Evolutionary conservation across 2,888 invertebrate genomes (phyloP).

Genomic region (Cerastis rubricosa): DNA sequence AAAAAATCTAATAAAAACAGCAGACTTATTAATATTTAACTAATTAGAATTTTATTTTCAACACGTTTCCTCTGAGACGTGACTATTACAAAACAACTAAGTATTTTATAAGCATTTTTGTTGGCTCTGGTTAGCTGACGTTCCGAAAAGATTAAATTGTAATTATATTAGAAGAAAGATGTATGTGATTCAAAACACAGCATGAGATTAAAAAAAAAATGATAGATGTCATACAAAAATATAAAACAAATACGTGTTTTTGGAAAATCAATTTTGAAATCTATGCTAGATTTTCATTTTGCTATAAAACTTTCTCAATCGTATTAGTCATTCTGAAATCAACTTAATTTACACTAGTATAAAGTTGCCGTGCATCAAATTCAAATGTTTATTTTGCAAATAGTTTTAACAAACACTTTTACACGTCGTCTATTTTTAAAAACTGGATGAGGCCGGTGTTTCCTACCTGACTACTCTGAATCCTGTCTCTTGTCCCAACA

Average conservation of each 20-base stretch:
- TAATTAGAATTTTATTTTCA: background rate
- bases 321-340: background rate
- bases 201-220: background rate
- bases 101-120: background rate
- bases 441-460: too few relatives aligned
- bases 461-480: too few relatives aligned
- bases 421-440: too few relatives aligned
- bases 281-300: background rate
- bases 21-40: background rate
- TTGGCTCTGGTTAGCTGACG: too few relatives aligned
- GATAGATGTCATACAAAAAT: background rate
- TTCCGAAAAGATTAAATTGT: background rate
- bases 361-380: background rate
- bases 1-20: background rate
- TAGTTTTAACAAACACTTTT: too few relatives aligned
- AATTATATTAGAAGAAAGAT: background rate
- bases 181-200: background rate
- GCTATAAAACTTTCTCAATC: background rate
- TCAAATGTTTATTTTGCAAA: too few relatives aligned
- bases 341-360: background rate
- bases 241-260: background rate
- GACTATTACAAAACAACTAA: background rate
- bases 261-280: background rate
- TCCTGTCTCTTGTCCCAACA: too few relatives aligned
- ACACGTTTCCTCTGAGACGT: constrained; percentile 12